Conservation (phyloP, 1,140 invertebrate species). For the Riptortus pedestris region DNA sequence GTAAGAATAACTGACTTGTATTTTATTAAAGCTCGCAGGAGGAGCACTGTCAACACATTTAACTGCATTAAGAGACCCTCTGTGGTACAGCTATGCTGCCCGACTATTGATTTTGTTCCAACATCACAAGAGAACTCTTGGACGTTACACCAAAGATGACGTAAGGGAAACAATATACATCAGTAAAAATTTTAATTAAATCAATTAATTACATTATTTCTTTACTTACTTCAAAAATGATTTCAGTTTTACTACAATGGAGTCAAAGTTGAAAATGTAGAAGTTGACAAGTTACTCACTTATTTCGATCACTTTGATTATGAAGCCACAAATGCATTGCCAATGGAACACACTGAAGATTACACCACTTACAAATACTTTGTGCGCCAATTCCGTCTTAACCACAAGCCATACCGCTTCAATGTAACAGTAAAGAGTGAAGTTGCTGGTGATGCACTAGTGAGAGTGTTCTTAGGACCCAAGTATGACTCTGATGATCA, state of each 20-base stretch:
- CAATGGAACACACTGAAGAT: conserved; percentile 53
- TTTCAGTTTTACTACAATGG: conserved; percentile 48
- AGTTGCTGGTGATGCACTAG: conserved; percentile 41
- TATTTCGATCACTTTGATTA: conserved; percentile 23
- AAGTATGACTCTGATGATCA: conserved; percentile 50
- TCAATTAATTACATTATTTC: too few species aligned
- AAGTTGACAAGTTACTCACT: conserved; percentile 36
- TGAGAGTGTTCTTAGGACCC: conserved; percentile 58
- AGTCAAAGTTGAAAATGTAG: conserved; percentile 51
- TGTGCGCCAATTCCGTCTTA: conserved; percentile 46
- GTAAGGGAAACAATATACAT: too few species aligned
- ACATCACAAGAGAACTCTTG: conserved; percentile 40
- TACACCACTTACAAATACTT: conserved; percentile 43
- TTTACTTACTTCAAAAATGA: too few species aligned
- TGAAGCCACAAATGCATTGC: conserved; percentile 26
- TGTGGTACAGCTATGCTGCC: conserved; percentile 42
- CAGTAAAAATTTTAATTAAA: too few species aligned
- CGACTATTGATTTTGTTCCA: conserved; percentile 43
- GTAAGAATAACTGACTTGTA: not conserved
- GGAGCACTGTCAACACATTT: conserved; percentile 40
- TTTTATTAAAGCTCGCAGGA: conserved; percentile 35
- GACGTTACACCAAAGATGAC: conserved; percentile 46
- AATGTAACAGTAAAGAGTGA: conserved; percentile 48
- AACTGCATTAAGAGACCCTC: conserved; percentile 42
- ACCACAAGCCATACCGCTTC: conserved; percentile 53